phyloP scores from a whole-genome alignment of 2,888 invertebrate genomes.

The Plutella xylostella region DNA sequence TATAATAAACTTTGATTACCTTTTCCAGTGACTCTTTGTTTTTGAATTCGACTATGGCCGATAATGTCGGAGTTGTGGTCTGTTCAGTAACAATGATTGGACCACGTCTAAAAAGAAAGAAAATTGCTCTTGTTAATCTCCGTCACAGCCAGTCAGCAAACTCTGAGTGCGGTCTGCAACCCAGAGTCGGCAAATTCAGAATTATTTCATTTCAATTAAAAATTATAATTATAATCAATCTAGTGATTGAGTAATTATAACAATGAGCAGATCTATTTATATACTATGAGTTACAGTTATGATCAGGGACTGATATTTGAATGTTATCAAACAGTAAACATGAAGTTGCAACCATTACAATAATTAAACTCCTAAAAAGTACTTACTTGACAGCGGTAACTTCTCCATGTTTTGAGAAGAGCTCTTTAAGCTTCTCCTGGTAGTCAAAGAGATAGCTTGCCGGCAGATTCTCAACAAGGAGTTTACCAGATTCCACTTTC shows the following conservation, averaged over 20 bases:
- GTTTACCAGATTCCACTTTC: slow-evolving; percentile 62
- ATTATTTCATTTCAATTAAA: no score
- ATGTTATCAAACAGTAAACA: slow-evolving; percentile 48
- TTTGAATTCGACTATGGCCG: slow-evolving; percentile 70
- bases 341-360: slow-evolving; percentile 10
- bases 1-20: slow-evolving; percentile 65
- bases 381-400: slow-evolving; percentile 54
- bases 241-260: slow-evolving; percentile 19
- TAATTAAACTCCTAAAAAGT: slow-evolving; percentile 8
- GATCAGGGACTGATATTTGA: slow-evolving; percentile 60
- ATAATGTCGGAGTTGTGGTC: slow-evolving; percentile 70
- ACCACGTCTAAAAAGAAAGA: slow-evolving; percentile 70
- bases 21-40: slow-evolving; percentile 69
- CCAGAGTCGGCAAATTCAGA: slow-evolving; percentile 1
- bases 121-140: slow-evolving; percentile 62
- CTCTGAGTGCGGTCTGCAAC: slow-evolving; percentile 25
- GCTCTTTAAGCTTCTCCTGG: slow-evolving; percentile 62
- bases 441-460: slow-evolving; percentile 59
- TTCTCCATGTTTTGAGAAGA: slow-evolving; percentile 61
- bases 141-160: slow-evolving; percentile 23
- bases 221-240: slow-evolving; percentile 3
- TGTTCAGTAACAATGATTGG: slow-evolving; percentile 69
- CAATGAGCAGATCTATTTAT: neutral
- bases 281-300: neutral
- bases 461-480: slow-evolving; percentile 59